These are phyloP conservation scores for Typhlichthys subterraneus DNA, from an alignment of 2,797 vertebrate species.

Conservation along the genomic window DNA sequence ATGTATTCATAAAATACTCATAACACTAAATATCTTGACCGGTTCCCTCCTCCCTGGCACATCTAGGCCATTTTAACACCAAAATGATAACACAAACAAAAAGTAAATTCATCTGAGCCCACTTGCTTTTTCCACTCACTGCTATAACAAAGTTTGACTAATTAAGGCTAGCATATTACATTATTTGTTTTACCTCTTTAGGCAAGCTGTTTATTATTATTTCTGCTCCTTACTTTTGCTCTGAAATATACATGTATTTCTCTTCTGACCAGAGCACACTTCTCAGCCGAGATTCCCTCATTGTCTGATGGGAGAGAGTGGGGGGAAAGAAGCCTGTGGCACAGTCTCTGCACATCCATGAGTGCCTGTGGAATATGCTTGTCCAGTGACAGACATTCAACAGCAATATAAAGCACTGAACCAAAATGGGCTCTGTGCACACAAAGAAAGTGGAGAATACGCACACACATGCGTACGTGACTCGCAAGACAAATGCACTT, in stretches of 20 bases:
- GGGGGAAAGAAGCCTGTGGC: neutral
- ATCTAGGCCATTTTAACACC: slow-evolving; percentile 47
- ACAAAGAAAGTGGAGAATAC: slow-evolving; percentile 23
- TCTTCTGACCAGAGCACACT: slow-evolving; percentile 67
- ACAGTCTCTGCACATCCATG: neutral
- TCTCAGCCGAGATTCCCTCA: slow-evolving; percentile 78
- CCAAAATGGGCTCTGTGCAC: slow-evolving; percentile 20
- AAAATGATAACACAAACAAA: slow-evolving; percentile 1
- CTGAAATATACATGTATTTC: slow-evolving; percentile 5
- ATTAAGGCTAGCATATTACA: slow-evolving; percentile 9
- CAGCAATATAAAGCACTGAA: neutral
- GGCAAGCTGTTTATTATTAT: neutral
- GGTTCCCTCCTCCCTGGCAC: slow-evolving; percentile 32
- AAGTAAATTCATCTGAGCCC: slow-evolving; percentile 32
- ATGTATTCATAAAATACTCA: slow-evolving; percentile 39
- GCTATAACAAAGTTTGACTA: slow-evolving; percentile 42
- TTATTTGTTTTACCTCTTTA: slow-evolving; percentile 10
- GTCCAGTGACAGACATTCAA: slow-evolving; percentile 1
- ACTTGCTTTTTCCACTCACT: neutral
- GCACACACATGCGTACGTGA: neutral
- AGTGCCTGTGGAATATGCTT: neutral
- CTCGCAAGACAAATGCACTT: slow-evolving; percentile 5
- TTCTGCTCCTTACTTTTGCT: slow-evolving; percentile 11
- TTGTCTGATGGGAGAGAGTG: slow-evolving; percentile 61
- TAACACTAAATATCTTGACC: slow-evolving; percentile 51